Evolutionary conservation across 2,797 vertebrate species (phyloP), one percentile per base, ranked within the genome.

Genomic region (Melanotaenia boesemani): DNA sequence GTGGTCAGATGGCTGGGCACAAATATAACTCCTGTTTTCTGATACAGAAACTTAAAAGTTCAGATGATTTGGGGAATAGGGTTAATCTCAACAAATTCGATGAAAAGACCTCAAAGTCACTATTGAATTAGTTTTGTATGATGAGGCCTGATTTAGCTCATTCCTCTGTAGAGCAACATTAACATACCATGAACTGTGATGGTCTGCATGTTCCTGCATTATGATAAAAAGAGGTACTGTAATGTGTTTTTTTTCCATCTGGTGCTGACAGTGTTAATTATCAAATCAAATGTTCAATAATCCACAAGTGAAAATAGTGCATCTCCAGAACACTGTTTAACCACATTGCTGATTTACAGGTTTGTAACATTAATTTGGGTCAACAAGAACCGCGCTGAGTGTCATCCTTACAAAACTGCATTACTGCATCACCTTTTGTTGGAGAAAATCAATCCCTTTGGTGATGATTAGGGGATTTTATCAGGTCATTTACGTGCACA

Each of bases 1-100:
- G 30, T 16, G 46, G 52, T 86, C 76, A 77, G 34, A 52, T 64
- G 52, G 37, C 28, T 34, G 20, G 1, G 46, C 39, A 32, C 28
- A 7, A 30, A 36, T 15, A 22, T 28, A 59, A 2, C 28, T 50
- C 48, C 16, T 58, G 9, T 63, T n/a, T 56, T 64, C 18, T n/a
- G 10, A 24, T 67, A 12, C 8, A 26, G 15, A 63, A 70, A 57
- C 8, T 1, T 65, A 61, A 62, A 61, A 28, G 24, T n/a, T 36
- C 28, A 50, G 20, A 36, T 15, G 7, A 48, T 46, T 22, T 65
- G 26, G 39, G 16, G 24, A 52, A 20, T 46, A 18, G 24, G 8
- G 5, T 20, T 1, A 2, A 60, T 13, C 37, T 54, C 37, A 28
- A 30, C 16, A 20, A 63, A 63, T 34, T 34, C 13, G 3, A 30